Evolutionary conservation across 2,113 vertebrate genomes (phyloP).

Genomic region (Origma solitaria): DNA sequence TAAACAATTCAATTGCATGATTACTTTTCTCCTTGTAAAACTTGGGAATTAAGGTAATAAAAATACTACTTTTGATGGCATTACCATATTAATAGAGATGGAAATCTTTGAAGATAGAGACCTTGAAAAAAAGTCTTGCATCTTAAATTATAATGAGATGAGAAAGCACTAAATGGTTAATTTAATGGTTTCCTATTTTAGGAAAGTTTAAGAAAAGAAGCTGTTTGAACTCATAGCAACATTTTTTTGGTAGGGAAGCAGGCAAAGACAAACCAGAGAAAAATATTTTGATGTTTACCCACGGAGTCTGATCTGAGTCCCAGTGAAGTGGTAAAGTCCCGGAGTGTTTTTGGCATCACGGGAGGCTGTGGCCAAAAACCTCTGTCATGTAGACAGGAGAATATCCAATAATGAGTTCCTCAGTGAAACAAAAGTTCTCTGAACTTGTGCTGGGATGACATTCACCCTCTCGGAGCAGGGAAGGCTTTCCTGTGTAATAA

Average conservation of each 20-base stretch:
- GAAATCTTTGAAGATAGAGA: not conserved
- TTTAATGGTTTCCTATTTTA: not conserved
- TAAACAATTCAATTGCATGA: slow-evolving; percentile 1
- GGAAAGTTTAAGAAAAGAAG: not conserved
- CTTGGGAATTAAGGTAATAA: not conserved
- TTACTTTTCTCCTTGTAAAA: not conserved
- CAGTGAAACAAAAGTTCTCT: not conserved
- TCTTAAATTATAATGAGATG: not conserved
- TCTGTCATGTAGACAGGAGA: not conserved
- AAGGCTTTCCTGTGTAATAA: not conserved
- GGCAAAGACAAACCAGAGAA: not conserved
- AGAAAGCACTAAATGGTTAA: not conserved
- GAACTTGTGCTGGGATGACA: not conserved
- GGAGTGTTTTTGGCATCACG: not conserved
- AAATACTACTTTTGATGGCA: not conserved
- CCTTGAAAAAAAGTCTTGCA: not conserved
- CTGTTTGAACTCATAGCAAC: not conserved
- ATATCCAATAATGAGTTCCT: not conserved
- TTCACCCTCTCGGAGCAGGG: not conserved
- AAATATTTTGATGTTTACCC: not conserved
- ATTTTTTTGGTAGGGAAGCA: not conserved
- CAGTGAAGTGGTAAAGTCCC: not conserved
- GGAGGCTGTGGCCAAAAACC: not conserved
- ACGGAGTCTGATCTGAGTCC: not conserved
- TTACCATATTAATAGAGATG: not conserved